These are phyloP conservation scores for Peromyscus polionotus DNA, from an alignment of 2,113 vertebrate genomes.

Conservation along the genomic window DNA sequence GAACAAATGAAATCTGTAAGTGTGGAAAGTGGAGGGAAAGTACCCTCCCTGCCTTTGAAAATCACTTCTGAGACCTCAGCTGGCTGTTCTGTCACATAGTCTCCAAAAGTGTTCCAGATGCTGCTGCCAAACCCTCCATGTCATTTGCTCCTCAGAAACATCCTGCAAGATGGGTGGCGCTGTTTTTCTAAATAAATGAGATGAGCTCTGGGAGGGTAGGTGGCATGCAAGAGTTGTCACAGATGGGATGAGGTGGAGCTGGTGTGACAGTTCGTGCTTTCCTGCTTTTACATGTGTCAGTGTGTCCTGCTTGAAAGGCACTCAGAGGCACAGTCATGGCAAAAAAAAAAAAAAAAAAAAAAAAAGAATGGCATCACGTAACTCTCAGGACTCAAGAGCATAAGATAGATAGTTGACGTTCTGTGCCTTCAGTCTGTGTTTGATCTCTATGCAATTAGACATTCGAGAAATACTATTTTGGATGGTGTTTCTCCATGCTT, in stretches of 20 bases:
- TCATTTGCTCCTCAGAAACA: not conserved
- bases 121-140: not conserved
- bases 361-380: not conserved
- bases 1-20: not conserved
- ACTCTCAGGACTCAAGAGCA: not conserved
- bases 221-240: not conserved
- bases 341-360: not conserved
- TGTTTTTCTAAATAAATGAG: not conserved
- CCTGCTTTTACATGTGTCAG: not conserved
- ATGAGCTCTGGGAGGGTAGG: not conserved
- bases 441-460: not conserved
- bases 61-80: not conserved
- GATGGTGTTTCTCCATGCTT: not conserved
- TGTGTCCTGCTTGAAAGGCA: not conserved
- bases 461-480: constrained; percentile 33
- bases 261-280: not conserved
- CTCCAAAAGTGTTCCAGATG: not conserved
- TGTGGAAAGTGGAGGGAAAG: not conserved
- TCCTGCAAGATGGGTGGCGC: not conserved
- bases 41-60: not conserved
- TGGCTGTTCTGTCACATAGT: not conserved
- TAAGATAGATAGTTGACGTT: not conserved
- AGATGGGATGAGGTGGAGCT: not conserved
- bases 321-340: not conserved
- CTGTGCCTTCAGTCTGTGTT: not conserved